Percentiles rank a stretch among this genome's conserved stretches.
Evolutionary conservation across 2,113 vertebrate species (phyloP).

Genomic region (Rhynchomys soricoides): DNA sequence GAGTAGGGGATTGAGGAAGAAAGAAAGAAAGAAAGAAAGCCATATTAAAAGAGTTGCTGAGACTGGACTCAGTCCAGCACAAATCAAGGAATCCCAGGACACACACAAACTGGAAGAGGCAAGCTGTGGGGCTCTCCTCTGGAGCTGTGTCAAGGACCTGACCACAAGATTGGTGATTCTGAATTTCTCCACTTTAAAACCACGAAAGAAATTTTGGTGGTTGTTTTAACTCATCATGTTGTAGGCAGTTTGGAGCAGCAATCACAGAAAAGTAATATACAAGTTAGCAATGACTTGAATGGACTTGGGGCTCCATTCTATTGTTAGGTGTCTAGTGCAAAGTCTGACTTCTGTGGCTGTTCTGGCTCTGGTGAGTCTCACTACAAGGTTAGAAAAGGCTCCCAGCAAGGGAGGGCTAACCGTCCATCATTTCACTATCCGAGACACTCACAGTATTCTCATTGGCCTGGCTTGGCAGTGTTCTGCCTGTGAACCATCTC

Average conservation of each 20-base stretch:
- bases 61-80: not conserved
- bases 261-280: too few species aligned
- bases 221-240: not conserved
- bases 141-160: not conserved
- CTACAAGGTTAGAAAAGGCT: not conserved
- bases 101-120: not conserved
- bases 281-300: not conserved
- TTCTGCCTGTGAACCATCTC: not conserved
- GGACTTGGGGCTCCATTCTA: accelerated
- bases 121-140: too few species aligned
- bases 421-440: not conserved
- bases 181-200: not conserved
- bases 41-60: not conserved
- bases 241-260: not conserved
- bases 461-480: too few species aligned
- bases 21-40: not conserved
- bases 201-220: not conserved
- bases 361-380: too few species aligned
- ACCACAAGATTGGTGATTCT: not conserved
- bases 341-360: not conserved
- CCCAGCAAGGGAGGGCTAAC: not conserved
- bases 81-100: not conserved
- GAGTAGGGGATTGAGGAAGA: not conserved
- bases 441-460: not conserved
- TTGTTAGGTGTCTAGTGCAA: not conserved